A percentile compares a stretch with the other conserved stretches of the same genome.
These are phyloP conservation scores for Tethya wilhelma DNA, from an alignment of 37 sponge, comb jelly and placozoan species.

Conservation along the genomic window DNA sequence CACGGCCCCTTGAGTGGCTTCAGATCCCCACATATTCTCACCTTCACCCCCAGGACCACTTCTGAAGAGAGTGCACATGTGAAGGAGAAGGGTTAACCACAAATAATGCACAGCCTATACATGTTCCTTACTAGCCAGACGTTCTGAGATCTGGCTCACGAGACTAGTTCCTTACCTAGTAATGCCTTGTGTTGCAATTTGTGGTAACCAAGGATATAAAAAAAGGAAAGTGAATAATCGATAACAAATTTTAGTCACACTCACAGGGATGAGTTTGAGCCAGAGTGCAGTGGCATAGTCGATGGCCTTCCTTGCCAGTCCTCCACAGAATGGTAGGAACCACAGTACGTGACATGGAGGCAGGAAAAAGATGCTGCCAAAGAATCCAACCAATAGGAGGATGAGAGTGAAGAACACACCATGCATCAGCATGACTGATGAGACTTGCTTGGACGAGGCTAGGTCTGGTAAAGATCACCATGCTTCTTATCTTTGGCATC, in stretches of 20 bases:
- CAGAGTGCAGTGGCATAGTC: conserved; percentile 12
- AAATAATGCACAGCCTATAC: no score
- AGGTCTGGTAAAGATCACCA: not conserved
- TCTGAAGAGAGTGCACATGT: conserved; percentile 57
- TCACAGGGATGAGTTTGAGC: conserved; percentile 57
- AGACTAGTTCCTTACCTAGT: no score
- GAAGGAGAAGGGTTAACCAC: no score
- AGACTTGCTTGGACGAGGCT: not conserved
- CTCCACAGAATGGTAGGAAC: conserved; percentile 30
- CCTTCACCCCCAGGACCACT: conserved; percentile 72
- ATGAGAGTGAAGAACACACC: conserved; percentile 47
- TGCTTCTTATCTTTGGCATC: no score
- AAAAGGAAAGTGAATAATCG: not conserved
- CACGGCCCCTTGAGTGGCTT: conserved; percentile 56
- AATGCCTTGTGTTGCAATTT: no score
- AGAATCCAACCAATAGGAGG: conserved; percentile 16
- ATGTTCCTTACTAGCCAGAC: no score
- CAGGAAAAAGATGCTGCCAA: conserved; percentile 38
- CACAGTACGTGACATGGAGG: conserved; percentile 16
- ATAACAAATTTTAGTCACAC: not conserved
- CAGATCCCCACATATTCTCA: conserved; percentile 77
- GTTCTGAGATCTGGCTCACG: not conserved
- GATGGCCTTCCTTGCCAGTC: conserved; percentile 11
- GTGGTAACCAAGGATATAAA: not conserved
- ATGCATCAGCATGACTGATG: conserved; percentile 10